These are phyloP conservation scores for Ctenosaura bakeri DNA, from an alignment of 2,797 vertebrate species.

Conservation along the genomic window DNA sequence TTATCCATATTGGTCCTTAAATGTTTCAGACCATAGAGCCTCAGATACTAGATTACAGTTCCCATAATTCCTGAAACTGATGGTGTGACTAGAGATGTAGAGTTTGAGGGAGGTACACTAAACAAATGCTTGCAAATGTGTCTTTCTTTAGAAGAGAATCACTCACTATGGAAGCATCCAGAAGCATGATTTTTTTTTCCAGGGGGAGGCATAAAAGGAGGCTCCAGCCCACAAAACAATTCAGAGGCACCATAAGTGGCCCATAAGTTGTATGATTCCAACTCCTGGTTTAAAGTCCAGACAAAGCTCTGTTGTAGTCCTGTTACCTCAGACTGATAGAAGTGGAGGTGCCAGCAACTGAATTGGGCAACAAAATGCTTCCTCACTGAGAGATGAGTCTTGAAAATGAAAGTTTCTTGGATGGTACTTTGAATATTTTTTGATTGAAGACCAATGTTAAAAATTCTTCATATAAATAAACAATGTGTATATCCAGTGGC, in stretches of 20 bases:
- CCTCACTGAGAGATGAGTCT: neutral
- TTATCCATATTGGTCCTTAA: neutral
- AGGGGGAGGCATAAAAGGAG: too few relatives aligned
- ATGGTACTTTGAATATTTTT: neutral
- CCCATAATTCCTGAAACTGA: too few relatives aligned
- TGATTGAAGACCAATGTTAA: neutral
- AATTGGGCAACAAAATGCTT: neutral
- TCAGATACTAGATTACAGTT: too few relatives aligned
- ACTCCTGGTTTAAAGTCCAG: neutral
- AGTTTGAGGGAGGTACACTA: neutral
- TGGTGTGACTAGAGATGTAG: neutral
- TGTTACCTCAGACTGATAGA: neutral
- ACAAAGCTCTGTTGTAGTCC: neutral
- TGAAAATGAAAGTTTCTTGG: neutral
- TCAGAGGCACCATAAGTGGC: too few relatives aligned
- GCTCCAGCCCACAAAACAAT: too few relatives aligned
- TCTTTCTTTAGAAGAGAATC: too few relatives aligned
- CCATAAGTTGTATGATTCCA: too few relatives aligned
- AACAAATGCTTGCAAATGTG: too few relatives aligned
- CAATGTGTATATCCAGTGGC: neutral
- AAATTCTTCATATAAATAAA: neutral
- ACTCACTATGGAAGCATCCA: too few relatives aligned
- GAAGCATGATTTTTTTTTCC: too few relatives aligned
- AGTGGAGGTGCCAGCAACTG: neutral
- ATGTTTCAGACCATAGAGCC: neutral